A percentile compares a stretch with the other conserved stretches of the same genome.
Evolutionary conservation across 2,113 vertebrate species (phyloP).

Genomic region (Sarotherodon lohbergeri): DNA sequence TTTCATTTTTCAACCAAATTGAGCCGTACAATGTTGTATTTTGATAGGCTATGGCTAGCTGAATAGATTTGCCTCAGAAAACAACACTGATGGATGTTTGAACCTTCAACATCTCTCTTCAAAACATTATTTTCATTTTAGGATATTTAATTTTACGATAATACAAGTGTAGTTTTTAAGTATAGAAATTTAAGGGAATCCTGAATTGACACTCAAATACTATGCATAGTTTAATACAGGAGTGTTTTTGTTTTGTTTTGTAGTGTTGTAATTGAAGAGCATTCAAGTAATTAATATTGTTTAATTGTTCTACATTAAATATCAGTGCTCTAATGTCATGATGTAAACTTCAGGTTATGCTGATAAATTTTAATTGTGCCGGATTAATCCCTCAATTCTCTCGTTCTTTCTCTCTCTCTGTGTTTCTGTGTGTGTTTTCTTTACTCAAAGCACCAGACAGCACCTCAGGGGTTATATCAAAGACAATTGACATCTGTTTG

Average conservation of each 20-base stretch:
- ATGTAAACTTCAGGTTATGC: neutral
- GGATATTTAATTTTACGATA: neutral
- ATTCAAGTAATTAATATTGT: neutral
- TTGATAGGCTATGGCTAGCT: neutral
- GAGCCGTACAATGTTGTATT: neutral
- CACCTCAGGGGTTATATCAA: slow-evolving; percentile 86
- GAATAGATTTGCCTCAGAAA: neutral
- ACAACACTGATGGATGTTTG: neutral
- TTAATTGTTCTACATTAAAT: neutral
- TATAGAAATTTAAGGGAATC: neutral
- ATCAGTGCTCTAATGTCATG: neutral
- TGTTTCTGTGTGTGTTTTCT: neutral
- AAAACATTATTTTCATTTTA: neutral
- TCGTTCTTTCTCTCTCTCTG: neutral
- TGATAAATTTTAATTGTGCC: neutral
- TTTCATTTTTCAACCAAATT: neutral
- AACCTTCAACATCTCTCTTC: neutral
- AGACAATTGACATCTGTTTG: slow-evolving; percentile 93
- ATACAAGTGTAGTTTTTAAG: neutral
- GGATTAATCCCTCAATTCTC: neutral
- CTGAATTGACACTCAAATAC: neutral
- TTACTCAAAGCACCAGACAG: slow-evolving; percentile 81
- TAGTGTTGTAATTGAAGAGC: neutral
- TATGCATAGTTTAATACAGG: neutral
- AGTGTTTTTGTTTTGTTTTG: neutral